These are phyloP conservation scores for Gnatocerus cornutus DNA, from an alignment of 2,888 invertebrate species.

Conservation along the genomic window DNA sequence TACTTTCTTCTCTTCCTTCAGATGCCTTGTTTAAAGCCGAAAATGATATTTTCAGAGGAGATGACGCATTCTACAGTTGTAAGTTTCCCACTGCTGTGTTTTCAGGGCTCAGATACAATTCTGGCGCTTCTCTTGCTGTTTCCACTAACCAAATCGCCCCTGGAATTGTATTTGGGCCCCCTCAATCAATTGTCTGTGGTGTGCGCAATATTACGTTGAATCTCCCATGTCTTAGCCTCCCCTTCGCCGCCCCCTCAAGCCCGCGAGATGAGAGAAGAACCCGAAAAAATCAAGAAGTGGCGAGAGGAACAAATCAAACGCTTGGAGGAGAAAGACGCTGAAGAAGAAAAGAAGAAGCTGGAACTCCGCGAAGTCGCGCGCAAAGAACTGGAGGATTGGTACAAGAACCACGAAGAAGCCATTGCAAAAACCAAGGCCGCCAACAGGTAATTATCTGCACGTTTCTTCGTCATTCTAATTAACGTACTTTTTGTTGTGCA, in stretches of 20 bases:
- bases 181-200: too few species aligned
- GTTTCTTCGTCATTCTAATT: too few species aligned
- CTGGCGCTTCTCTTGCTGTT: too few species aligned
- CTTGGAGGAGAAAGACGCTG: slow-evolving; percentile 92
- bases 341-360: slow-evolving; percentile 91
- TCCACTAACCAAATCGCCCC: too few species aligned
- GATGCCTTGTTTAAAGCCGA: slow-evolving; percentile 54
- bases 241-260: slow-evolving; percentile 67
- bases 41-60: slow-evolving; percentile 53
- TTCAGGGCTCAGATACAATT: too few species aligned
- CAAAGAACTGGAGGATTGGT: slow-evolving; percentile 99
- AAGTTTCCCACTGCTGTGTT: too few species aligned
- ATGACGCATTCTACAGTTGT: slow-evolving; percentile 43
- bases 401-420: slow-evolving; percentile 95
- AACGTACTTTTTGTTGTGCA: slow-evolving; percentile 59
- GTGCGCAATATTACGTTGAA: slow-evolving; percentile 3
- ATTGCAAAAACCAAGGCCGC: slow-evolving; percentile 95
- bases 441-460: slow-evolving; percentile 82
- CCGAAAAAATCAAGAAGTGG: slow-evolving; percentile 97
- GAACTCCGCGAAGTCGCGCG: slow-evolving; percentile 93
- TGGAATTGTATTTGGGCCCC: too few species aligned
- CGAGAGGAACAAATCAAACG: slow-evolving; percentile 93
- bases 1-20: slow-evolving; percentile 54
- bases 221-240: slow-evolving; percentile 62
- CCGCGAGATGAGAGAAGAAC: slow-evolving; percentile 81